Base-by-base conservation (phyloP, 2,797 vertebrate species). In the Hoplostethus mediterraneus region DNA sequence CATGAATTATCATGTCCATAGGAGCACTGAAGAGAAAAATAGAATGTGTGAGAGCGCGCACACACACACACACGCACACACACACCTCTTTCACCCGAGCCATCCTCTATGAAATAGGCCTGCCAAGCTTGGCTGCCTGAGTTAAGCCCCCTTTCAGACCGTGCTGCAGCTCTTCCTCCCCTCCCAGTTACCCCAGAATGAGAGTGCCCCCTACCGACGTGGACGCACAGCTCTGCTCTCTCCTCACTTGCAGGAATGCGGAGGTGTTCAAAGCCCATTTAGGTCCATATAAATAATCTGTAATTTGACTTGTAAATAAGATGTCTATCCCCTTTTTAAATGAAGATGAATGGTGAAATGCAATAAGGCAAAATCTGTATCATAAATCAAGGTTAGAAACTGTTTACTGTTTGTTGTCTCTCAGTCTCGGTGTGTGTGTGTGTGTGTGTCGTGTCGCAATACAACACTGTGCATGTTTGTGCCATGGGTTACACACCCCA, bases 331-430 rank as follows among this genome's bases (percentile, higher is more conserved):
- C 33, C 25, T 70, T 67, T 67, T 21, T 21, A 79, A 90, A 92
- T 88, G 77, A 93, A 92, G 90, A 94, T 73, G 74, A 88, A 93
- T 81, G 68, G 71, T 45, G 45, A 2, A 5, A 86, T 64, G 61
- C 57, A 71, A 78, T 58, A 68, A 58, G 73, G 73, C 56, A 16
- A 84, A 92, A 88, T 84, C 63, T 58, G 59, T 12, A 31, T 69
- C 81, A 93, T 94, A 91, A 93, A 93, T 94, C 93, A 92, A 64
- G 30, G 36, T 81, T 86, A 88, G 79, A 77, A 31, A 17, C 56
- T 2, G 67, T 83, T 90, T 81, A 67, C 79, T 3, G 6, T 63
- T 74, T 17, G 72, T 57, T 42, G 28, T 73, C 63, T 77, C 65
- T 66, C 30, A 49, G 54, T 69, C 64, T 67, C 25, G 52, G 70